Percentiles rank a stretch among this genome's conserved stretches.
Conservation (phyloP, 1,140 invertebrate species). For the Drosophila truncata region DNA sequence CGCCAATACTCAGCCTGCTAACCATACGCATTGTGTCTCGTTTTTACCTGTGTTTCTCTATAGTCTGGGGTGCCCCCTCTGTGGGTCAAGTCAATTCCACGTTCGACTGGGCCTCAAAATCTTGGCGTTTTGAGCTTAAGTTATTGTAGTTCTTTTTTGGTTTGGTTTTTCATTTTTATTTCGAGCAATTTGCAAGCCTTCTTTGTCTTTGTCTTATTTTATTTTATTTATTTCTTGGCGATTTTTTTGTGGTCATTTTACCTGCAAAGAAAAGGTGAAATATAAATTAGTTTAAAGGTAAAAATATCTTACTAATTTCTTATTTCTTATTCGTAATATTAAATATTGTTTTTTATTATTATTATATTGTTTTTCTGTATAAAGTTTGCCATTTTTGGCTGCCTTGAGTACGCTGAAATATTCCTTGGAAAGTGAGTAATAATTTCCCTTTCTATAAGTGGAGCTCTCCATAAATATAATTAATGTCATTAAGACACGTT, state of each 20-base stretch:
- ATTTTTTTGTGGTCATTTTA: constrained; percentile 31
- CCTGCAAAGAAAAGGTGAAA: constrained; percentile 30
- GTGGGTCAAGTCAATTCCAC: constrained; percentile 49
- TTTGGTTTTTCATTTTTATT: constrained; percentile 30
- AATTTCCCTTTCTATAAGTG: constrained; percentile 40
- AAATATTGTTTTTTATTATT: too few species aligned
- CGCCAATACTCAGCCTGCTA: constrained; percentile 34
- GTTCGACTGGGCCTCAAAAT: constrained; percentile 55
- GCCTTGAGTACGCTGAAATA: constrained; percentile 21
- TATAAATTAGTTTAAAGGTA: constrained; percentile 10
- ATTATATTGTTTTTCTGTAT: neutral
- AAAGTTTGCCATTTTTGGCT: neutral
- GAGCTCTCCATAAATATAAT: constrained; percentile 10
- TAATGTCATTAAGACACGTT: constrained; percentile 50
- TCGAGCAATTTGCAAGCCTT: constrained; percentile 15
- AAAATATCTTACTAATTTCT: constrained; percentile 1
- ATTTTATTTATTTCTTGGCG: constrained; percentile 40
- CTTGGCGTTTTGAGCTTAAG: constrained; percentile 32
- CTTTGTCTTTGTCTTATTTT: constrained; percentile 59
- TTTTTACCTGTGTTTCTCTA: constrained; percentile 14
- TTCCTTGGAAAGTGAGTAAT: constrained; percentile 25
- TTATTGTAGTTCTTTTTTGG: constrained; percentile 30
- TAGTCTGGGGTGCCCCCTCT: constrained; percentile 3
- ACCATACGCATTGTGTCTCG: constrained; percentile 54
- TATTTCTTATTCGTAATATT: too few species aligned